Evolutionary conservation across 2,888 invertebrate species (phyloP), one percentile per base, ranked within the genome.

Genomic region (Endotricha flammealis): DNA sequence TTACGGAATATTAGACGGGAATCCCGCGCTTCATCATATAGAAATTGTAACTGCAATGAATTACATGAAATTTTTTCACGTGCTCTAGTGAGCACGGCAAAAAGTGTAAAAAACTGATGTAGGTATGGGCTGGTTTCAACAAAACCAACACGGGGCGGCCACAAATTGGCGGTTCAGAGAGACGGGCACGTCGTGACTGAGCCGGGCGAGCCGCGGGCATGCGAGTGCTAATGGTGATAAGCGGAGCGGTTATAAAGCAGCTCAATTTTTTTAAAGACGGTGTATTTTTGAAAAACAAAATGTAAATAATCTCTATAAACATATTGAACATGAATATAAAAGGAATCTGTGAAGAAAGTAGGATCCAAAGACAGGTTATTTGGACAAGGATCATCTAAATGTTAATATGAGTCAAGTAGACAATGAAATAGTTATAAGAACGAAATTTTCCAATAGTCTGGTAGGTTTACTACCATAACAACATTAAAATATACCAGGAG

Each of bases 141-240:
- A 83, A 86, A 86, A 85, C 85, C 85, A 86, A 85, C 85, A 83
- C 68, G 74, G 78, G 77, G 73, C 74, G 69, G 78, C 79, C 78
- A 72, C 85, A 85, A 86, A 85, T 85, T 85, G 85, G 81, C 81
- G 81, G 82, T 75, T 74, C 76, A 54, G 70, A 61, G 71, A 64
- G 70, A 67, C 75, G 64, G 69, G 72, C 74, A 68, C 73, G 80
- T 83, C 83, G 82, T 81, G 82, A 79, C 79, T 66, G 65, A 66
- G 72, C 71, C 49, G 64, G n/a, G 55, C 63, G 71, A 60, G 73
- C 74, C 77, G 71, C 72, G 68, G 79, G 80, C 76, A 52, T 46
- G 23, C 20, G 35, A 27, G 29, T 5, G 37, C 9, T 30, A 41
- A 40, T 29, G 40, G 43, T 38, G 50, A 47, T 12, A 38, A 55